phyloP scores from a whole-genome alignment of 2,797 vertebrate genomes.

The Esox masquinongy region DNA sequence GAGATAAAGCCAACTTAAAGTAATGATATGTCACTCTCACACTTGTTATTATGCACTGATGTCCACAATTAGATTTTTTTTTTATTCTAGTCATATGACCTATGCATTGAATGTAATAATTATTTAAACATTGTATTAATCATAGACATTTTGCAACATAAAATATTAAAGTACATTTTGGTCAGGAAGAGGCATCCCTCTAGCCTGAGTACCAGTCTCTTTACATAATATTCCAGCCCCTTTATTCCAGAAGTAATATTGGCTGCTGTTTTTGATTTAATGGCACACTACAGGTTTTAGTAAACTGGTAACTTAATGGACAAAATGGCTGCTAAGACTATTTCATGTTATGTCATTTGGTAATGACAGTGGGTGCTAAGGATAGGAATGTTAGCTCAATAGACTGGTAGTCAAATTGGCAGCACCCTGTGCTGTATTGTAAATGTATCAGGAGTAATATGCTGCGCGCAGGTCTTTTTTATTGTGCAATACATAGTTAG shows the following conservation, averaged over 20 bases:
- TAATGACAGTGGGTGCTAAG: too few relatives aligned
- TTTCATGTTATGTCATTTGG: too few relatives aligned
- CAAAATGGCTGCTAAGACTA: too few relatives aligned
- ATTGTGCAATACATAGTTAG: not conserved
- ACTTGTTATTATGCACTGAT: not conserved
- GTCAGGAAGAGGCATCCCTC: not conserved
- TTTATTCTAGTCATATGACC: not conserved
- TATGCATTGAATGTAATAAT: not conserved
- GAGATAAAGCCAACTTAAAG: not conserved
- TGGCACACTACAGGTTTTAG: too few relatives aligned
- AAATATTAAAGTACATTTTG: not conserved
- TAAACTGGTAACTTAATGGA: too few relatives aligned
- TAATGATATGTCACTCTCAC: not conserved
- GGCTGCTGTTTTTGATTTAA: too few relatives aligned
- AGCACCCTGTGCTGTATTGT: not conserved
- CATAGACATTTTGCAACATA: not conserved
- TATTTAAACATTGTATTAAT: not conserved
- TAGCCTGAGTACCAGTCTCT: too few relatives aligned
- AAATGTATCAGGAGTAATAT: not conserved
- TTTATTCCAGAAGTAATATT: too few relatives aligned
- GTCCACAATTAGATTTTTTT: not conserved
- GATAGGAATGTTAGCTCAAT: too few relatives aligned
- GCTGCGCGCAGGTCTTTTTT: not conserved
- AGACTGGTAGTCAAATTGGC: too few relatives aligned
- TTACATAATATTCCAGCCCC: too few relatives aligned